These are phyloP conservation scores for Lutraria lutraria DNA, from an alignment of 2,888 invertebrate genomes.

Conservation along the genomic window DNA sequence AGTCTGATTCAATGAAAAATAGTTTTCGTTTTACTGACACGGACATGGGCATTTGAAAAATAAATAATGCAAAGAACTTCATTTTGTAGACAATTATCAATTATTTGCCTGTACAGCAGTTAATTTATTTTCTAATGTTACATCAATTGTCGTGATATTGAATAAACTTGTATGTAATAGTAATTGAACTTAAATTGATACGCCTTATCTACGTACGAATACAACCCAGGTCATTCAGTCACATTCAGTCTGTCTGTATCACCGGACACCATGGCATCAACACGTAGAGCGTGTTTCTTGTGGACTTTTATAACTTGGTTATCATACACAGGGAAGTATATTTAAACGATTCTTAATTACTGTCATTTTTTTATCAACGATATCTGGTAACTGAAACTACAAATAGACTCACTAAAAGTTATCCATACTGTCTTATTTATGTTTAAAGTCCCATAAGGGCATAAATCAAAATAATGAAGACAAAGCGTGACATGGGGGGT, in stretches of 20 bases:
- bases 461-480: not conserved
- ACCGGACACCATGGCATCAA: not conserved
- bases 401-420: not conserved
- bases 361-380: not conserved
- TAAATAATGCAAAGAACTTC: too few relatives aligned
- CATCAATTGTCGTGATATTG: too few relatives aligned
- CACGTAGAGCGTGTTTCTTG: not conserved
- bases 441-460: not conserved
- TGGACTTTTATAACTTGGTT: not conserved
- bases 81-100: too few relatives aligned
- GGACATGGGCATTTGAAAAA: too few relatives aligned
- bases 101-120: too few relatives aligned
- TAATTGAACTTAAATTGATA: too few relatives aligned
- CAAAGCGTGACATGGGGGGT: not conserved
- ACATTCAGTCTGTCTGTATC: not conserved
- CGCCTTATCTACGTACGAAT: too few relatives aligned
- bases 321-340: conserved; percentile 9
- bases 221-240: not conserved
- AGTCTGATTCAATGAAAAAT: too few relatives aligned
- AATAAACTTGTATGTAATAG: too few relatives aligned
- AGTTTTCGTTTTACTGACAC: too few relatives aligned
- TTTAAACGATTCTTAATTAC: not conserved
- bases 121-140: too few relatives aligned
- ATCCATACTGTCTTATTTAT: not conserved
- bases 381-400: not conserved